phyloP scores from a whole-genome alignment of 2,113 vertebrate genomes.

The Etheostoma cragini region DNA sequence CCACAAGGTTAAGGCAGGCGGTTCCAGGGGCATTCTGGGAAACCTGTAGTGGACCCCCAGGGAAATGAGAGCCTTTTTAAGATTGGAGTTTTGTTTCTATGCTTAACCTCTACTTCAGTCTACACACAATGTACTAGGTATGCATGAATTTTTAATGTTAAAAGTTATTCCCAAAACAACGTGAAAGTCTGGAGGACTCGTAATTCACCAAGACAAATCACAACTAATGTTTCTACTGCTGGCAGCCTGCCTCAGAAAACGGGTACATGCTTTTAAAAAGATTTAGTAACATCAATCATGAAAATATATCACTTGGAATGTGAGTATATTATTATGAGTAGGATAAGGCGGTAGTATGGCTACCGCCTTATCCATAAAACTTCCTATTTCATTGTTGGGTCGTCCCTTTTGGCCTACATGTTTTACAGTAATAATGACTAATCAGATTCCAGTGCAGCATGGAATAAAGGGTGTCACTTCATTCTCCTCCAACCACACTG shows the following conservation, averaged over 20 bases:
- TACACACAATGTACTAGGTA: not conserved
- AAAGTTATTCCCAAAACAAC: conserved; percentile 4
- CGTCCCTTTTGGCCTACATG: not conserved
- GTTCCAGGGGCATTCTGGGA: not conserved
- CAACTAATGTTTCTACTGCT: not conserved
- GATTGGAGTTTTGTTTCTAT: not conserved
- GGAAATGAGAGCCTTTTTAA: not conserved
- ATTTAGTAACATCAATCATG: conserved; percentile 2
- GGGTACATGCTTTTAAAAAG: conserved; percentile 3
- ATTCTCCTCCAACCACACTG: not conserved
- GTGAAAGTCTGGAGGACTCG: not conserved
- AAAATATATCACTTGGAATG: conserved; percentile 4
- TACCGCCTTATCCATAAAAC: not conserved
- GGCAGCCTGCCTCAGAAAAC: not conserved
- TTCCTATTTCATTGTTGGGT: not conserved
- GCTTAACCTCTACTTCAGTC: not conserved
- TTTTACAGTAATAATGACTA: not conserved
- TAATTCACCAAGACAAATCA: conserved; percentile 12
- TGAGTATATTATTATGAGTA: not conserved
- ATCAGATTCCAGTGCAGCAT: not conserved
- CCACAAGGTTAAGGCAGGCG: not conserved
- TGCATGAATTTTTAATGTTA: conserved; percentile 3
- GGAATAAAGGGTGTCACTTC: not conserved
- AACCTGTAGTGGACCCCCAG: not conserved
- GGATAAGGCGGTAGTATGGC: too few relatives aligned